Conservation (phyloP, 2,113 vertebrate species). For the Phrynosoma platyrhinos region DNA sequence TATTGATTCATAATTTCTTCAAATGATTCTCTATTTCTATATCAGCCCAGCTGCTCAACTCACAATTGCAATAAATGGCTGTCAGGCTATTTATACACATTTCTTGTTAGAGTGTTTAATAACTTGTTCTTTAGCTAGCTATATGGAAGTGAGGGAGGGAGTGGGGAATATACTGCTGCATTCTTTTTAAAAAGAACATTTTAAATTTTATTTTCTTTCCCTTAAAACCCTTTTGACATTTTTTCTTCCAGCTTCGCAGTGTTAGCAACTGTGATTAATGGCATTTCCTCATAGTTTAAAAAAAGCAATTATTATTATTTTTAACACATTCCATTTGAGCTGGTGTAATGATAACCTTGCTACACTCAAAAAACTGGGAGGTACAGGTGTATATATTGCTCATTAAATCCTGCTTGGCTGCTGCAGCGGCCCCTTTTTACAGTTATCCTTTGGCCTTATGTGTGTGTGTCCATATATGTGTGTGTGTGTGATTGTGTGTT, state of each 20-base stretch:
- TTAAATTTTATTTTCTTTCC: background rate
- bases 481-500: background rate
- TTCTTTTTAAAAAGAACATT: conserved; percentile 50
- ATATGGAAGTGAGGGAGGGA: conserved; percentile 4
- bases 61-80: conserved; percentile 70
- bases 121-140: conserved; percentile 50
- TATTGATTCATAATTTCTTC: conserved; percentile 71
- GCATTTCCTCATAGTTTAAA: conserved; percentile 47
- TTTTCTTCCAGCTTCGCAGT: conserved; percentile 23
- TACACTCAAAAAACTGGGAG: background rate
- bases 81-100: conserved; percentile 72
- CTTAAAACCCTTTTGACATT: conserved; percentile 65
- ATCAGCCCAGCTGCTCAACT: conserved; percentile 77
- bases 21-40: conserved; percentile 76
- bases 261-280: conserved; percentile 37
- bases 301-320: conserved; percentile 30
- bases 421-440: background rate
- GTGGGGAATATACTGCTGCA: conserved; percentile 45
- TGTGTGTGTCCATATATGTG: background rate
- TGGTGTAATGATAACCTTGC: conserved; percentile 35
- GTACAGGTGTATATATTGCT: background rate
- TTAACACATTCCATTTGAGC: conserved; percentile 42
- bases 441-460: background rate
- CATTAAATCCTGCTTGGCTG: conserved; percentile 4
- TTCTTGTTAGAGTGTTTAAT: conserved; percentile 61